Evolutionary conservation across 2,113 vertebrate species (phyloP).

Genomic region (Tichodroma muraria): DNA sequence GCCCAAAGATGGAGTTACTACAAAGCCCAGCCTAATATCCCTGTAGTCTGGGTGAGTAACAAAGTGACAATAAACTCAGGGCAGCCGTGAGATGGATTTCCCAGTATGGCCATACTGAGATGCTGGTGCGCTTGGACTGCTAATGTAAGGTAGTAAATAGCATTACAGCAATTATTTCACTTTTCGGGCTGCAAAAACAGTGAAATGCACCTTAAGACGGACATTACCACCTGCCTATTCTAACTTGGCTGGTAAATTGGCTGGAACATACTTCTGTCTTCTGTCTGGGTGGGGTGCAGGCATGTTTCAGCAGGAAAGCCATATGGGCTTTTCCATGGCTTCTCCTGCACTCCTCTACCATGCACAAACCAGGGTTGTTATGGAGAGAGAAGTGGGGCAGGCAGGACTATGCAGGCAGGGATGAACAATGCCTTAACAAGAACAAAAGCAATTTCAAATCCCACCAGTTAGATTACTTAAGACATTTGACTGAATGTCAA

Average conservation of each 20-base stretch:
- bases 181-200: neutral
- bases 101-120: neutral
- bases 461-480: constrained; percentile 32
- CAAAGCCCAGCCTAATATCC: neutral
- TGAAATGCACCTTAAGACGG: neutral
- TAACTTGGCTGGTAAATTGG: neutral
- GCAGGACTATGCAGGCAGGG: constrained; percentile 25
- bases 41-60: neutral
- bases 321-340: neutral
- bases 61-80: neutral
- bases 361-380: neutral
- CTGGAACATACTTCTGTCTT: neutral
- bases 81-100: neutral
- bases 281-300: neutral
- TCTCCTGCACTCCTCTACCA: neutral
- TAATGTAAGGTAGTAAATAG: neutral
- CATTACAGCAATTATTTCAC: neutral
- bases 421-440: constrained; percentile 37
- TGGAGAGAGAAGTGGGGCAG: neutral
- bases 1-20: neutral
- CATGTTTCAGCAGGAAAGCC: constrained; percentile 19
- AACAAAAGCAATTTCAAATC: constrained; percentile 34
- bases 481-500: constrained; percentile 18
- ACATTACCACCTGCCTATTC: neutral
- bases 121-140: neutral